These are phyloP conservation scores for Phoxinus phoxinus DNA, from an alignment of 2,113 vertebrate species.

Conservation along the genomic window DNA sequence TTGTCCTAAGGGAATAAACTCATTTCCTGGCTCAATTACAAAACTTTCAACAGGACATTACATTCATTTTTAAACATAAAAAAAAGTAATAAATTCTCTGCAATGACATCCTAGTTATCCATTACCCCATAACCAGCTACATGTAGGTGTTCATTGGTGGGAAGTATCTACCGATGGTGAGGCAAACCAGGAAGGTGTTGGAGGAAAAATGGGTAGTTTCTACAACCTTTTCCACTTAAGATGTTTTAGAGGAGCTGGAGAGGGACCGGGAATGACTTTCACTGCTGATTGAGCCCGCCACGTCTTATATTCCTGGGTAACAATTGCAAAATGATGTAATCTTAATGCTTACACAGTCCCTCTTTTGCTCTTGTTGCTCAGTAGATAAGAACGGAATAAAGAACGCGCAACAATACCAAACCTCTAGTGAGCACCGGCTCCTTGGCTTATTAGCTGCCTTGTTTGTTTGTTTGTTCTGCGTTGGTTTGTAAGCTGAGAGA, in stretches of 20 bases:
- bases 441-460: slow-evolving; percentile 71
- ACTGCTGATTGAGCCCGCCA: slow-evolving; percentile 68
- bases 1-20: neutral
- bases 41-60: neutral
- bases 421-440: slow-evolving; percentile 56
- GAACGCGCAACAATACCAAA: slow-evolving; percentile 67
- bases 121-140: neutral
- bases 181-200: slow-evolving; percentile 62
- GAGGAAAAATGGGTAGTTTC: slow-evolving; percentile 53
- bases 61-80: neutral
- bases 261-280: slow-evolving; percentile 65
- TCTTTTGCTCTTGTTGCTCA: slow-evolving; percentile 69
- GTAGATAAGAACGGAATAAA: slow-evolving; percentile 76
- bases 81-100: neutral
- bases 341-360: slow-evolving; percentile 76
- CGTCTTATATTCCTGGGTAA: slow-evolving; percentile 76
- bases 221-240: slow-evolving; percentile 74
- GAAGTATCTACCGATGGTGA: slow-evolving; percentile 36
- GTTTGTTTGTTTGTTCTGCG: slow-evolving; percentile 67
- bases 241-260: slow-evolving; percentile 70
- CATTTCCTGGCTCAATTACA: neutral
- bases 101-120: neutral
- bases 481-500: slow-evolving; percentile 64
- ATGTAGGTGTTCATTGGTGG: neutral
- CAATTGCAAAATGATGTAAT: slow-evolving; percentile 82